Percentiles rank a stretch among this genome's conserved stretches.
Conservation (phyloP, 2,113 vertebrate genomes). For the Otus sunia region DNA sequence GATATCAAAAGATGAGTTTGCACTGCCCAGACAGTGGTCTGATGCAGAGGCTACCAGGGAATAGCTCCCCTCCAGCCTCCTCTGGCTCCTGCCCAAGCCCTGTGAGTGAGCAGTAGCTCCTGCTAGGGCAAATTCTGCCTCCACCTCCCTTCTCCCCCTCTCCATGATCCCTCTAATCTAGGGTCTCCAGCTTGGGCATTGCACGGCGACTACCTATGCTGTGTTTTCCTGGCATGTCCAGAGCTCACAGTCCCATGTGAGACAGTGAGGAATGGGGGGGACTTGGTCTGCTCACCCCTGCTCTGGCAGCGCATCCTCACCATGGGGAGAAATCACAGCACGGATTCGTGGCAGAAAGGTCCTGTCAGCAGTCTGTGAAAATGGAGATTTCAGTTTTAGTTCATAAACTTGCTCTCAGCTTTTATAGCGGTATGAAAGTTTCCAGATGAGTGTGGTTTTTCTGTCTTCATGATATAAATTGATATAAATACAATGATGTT, state of each 20-base stretch:
- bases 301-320: not conserved
- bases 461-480: not conserved
- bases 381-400: not conserved
- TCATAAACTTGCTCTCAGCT: not conserved
- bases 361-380: not conserved
- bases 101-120: not conserved
- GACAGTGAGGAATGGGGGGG: not conserved
- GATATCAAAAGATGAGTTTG: not conserved
- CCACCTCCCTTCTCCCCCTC: not conserved
- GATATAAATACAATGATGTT: not conserved
- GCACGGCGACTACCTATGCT: not conserved
- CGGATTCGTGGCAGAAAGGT: not conserved
- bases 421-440: not conserved
- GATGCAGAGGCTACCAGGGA: not conserved
- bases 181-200: not conserved
- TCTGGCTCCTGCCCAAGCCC: fast-evolving
- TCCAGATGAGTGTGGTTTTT: not conserved
- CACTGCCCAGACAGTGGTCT: not conserved
- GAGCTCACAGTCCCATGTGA: not conserved
- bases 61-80: not conserved
- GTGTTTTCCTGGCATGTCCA: not conserved
- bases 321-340: not conserved
- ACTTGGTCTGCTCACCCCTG: not conserved
- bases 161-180: not conserved
- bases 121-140: not conserved